Base-by-base conservation (phyloP, 1,140 invertebrate species). In the Pemphigus obesinymphae region DNA sequence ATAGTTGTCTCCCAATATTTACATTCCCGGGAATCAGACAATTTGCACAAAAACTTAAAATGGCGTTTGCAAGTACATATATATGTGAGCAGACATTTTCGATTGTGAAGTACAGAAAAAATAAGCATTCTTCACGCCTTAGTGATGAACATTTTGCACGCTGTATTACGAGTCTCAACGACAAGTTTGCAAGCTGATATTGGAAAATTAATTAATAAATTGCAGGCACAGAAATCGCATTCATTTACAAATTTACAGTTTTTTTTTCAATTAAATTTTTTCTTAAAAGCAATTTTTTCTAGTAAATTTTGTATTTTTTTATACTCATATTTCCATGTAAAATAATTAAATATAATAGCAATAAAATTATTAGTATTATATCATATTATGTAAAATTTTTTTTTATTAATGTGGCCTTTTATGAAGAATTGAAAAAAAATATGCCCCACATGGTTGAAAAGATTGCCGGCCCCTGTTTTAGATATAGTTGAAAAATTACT, bases 351-450 rank as follows among this genome's bases (percentile, higher is more conserved):
- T 40, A 68, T 68, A 40, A 34, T 40, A 23, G 34, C 17, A 10
- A 23, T 11, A 68, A 34, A 66, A 66, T 37, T 31, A 66, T 66
- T 8, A 34, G 26, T 63, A 63, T 63, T 15, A 63, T 31, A 10
- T 53, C n/a, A 53, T 53, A 63, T 17, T 23, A 53, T 23, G 20
- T 63, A 26, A 20, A 66, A 37, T 34, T 66, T n/a, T 34, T 66
- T 66, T 37, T 70, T 26, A 20, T 43, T 45, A 43, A 70, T 70
- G n/a, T 45, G 68, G 6, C 3, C n/a, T n/a, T 70, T 26, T 8
- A 70, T 26, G 40, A 45, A 40, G 8, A 70, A 10, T 70, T 70
- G 68, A 70, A 45, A 70, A 70, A 70, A 43, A 68, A n/a, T n/a
- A n/a, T n/a, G n/a, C n/a, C n/a, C n/a, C n/a, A n/a, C n/a, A n/a